Evolutionary conservation across 2,888 invertebrate species (phyloP).

Genomic region (Eueremaeus valkanovi): DNA sequence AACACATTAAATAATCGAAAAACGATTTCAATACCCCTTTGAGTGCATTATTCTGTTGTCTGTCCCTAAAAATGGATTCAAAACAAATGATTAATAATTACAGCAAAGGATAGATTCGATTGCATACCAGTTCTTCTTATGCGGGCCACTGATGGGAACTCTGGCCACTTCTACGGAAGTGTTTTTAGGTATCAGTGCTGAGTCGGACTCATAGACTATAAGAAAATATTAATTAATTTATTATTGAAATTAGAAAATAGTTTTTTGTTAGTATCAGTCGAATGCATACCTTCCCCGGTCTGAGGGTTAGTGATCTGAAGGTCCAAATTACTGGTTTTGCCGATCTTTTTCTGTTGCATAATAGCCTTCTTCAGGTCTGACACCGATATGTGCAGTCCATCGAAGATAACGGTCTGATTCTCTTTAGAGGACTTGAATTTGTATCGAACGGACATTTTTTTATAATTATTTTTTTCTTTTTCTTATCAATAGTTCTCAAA

Average conservation of each 20-base stretch:
- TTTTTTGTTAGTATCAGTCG: no score
- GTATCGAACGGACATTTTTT: slow-evolving; percentile 87
- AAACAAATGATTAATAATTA: neutral
- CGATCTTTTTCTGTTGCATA: slow-evolving; percentile 88
- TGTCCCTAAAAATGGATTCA: neutral
- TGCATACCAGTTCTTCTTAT: slow-evolving; percentile 36
- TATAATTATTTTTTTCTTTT: neutral
- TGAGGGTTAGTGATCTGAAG: slow-evolving; percentile 94
- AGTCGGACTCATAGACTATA: slow-evolving; percentile 85
- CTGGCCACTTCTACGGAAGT: slow-evolving; percentile 91
- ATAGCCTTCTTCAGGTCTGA: slow-evolving; percentile 92
- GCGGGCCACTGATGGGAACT: slow-evolving; percentile 60
- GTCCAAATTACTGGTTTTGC: slow-evolving; percentile 90
- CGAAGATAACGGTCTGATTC: slow-evolving; percentile 93
- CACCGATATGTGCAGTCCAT: slow-evolving; percentile 93
- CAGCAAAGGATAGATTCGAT: no score
- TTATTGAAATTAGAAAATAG: no score
- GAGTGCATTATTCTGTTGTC: neutral
- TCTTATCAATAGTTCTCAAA: no score
- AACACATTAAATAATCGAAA: no score
- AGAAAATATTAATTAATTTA: no score
- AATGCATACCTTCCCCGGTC: slow-evolving; percentile 85
- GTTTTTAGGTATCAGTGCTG: slow-evolving; percentile 90
- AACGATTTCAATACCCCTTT: no score
- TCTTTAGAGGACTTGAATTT: slow-evolving; percentile 96